A percentile compares a stretch with the other conserved stretches of the same genome.
Conservation (phyloP, 2,888 invertebrate genomes). For the Matsumyia berberina region DNA sequence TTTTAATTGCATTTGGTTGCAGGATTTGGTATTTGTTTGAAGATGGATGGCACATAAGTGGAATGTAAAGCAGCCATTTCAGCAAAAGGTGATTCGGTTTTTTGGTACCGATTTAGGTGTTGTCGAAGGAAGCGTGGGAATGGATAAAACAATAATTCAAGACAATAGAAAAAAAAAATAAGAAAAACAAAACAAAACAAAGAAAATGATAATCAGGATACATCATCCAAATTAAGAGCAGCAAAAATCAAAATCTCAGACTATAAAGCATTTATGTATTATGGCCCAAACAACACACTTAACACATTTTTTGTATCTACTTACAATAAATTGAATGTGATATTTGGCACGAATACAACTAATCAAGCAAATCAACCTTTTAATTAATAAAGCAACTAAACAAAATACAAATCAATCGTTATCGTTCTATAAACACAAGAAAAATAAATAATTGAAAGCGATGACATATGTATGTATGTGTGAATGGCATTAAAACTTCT, state of each 20-base stretch:
- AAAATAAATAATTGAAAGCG: conserved; percentile 11
- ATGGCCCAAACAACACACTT: conserved; percentile 17
- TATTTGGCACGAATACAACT: conserved; percentile 26
- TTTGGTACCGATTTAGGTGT: conserved; percentile 55
- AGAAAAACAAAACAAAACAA: conserved; percentile 55
- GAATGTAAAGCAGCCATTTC: conserved; percentile 69
- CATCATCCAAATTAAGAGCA: conserved; percentile 66
- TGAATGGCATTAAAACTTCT: neutral
- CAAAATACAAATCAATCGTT: conserved; percentile 1
- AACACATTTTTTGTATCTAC: conserved; percentile 23
- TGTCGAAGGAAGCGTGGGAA: conserved; percentile 67
- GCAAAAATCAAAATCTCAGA: conserved; percentile 19
- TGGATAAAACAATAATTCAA: conserved; percentile 66
- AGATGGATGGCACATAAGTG: conserved; percentile 64
- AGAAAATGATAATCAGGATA: conserved; percentile 63
- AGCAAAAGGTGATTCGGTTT: conserved; percentile 67
- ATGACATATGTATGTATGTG: conserved; percentile 1
- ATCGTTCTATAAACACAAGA: conserved; percentile 11
- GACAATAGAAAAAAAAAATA: conserved; percentile 63
- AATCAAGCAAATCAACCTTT: conserved; percentile 39
- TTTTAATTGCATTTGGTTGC: conserved; percentile 67
- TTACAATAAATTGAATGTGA: conserved; percentile 26
- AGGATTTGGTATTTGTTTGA: conserved; percentile 59
- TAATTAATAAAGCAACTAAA: conserved; percentile 41
- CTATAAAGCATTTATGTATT: conserved; percentile 21